Percentiles rank a stretch among this genome's conserved stretches.
These are phyloP conservation scores for Esox niger DNA, from an alignment of 2,113 vertebrate species.

Conservation along the genomic window DNA sequence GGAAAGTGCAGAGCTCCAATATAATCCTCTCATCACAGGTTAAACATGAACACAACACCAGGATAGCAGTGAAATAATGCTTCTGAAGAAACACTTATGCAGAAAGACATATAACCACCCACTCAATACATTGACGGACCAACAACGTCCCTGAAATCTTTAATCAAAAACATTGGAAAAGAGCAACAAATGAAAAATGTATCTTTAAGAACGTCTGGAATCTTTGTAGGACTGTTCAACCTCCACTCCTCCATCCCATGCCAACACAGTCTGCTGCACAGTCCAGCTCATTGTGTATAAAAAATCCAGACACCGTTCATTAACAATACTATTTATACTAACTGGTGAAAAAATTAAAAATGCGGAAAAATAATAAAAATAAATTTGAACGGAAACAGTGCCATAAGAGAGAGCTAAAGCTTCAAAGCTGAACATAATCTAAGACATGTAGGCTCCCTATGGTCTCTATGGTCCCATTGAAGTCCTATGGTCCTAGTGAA, in stretches of 20 bases:
- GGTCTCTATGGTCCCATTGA: too few relatives aligned
- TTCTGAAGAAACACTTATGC: background rate
- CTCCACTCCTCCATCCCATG: background rate
- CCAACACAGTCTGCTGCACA: background rate
- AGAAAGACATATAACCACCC: background rate
- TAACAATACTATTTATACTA: background rate
- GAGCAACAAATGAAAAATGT: background rate
- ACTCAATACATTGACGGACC: too few relatives aligned
- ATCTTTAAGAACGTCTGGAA: background rate
- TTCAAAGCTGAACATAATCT: too few relatives aligned
- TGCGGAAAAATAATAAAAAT: background rate
- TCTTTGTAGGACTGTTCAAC: background rate
- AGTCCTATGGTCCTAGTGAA: too few relatives aligned
- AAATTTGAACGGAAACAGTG: background rate
- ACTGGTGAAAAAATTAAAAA: background rate
- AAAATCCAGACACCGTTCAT: background rate
- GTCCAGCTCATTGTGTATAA: background rate
- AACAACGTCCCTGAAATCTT: background rate
- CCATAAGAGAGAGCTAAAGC: background rate
- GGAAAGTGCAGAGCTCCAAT: constrained; percentile 65
- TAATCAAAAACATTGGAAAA: background rate
- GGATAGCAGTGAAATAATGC: background rate
- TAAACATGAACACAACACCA: constrained; percentile 18
- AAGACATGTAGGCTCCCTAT: too few relatives aligned
- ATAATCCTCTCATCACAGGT: constrained; percentile 34